Percentiles rank a stretch among this genome's conserved stretches.
These are phyloP conservation scores for Pantherophis guttatus DNA, from an alignment of 2,113 vertebrate species.

Conservation along the genomic window DNA sequence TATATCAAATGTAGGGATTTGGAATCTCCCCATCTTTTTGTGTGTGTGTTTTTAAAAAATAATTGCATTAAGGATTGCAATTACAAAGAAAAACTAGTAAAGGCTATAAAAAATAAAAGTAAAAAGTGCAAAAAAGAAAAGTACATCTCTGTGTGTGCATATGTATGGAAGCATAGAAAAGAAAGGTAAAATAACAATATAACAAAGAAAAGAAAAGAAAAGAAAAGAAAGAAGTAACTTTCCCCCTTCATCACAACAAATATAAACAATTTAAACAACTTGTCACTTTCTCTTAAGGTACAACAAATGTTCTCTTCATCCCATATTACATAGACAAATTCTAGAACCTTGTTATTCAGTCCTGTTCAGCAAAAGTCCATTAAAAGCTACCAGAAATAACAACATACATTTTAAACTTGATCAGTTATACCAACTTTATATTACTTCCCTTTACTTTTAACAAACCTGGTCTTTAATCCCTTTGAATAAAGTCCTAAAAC, in stretches of 20 bases:
- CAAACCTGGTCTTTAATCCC: not conserved
- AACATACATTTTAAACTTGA: not conserved
- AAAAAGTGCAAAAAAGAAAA: not conserved
- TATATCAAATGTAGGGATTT: not conserved
- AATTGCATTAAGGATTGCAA: not conserved
- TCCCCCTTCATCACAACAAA: not conserved
- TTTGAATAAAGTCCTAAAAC: not conserved
- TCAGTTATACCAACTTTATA: not conserved
- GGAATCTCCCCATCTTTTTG: not conserved
- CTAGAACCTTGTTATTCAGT: not conserved
- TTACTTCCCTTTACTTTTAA: not conserved
- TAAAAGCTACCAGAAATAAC: not conserved
- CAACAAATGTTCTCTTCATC: not conserved
- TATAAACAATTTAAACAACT: not conserved
- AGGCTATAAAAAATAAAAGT: not conserved
- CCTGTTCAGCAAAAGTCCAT: not conserved
- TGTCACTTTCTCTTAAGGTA: not conserved
- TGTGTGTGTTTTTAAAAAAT: not conserved
- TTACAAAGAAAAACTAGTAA: not conserved
- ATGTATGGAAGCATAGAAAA: not conserved
- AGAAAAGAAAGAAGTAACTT: not conserved
- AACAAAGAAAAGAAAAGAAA: not conserved
- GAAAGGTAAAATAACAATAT: not conserved
- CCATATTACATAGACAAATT: not conserved
- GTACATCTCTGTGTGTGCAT: not conserved